Percentiles rank a stretch among this genome's conserved stretches.
Conservation (phyloP, 1,140 invertebrate species). For the Heliconius hermathena region DNA sequence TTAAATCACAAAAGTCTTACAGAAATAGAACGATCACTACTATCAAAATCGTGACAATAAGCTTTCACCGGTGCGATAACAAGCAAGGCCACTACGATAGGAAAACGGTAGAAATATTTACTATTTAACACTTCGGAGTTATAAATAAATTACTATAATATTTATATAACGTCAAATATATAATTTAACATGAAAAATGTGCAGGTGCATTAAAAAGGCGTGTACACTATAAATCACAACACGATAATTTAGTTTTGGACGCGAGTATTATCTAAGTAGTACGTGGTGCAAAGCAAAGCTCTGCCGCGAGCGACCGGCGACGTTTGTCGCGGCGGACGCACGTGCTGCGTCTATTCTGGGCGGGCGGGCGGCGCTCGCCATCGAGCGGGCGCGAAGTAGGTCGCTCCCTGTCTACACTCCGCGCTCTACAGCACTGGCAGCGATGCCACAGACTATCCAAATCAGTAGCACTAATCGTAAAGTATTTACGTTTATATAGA, state of each 20-base stretch:
- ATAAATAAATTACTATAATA: slow-evolving; percentile 50
- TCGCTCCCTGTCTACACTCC: slow-evolving; percentile 51
- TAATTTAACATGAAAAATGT: slow-evolving; percentile 24
- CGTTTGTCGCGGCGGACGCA: slow-evolving; percentile 70
- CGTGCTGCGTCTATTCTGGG: slow-evolving; percentile 80
- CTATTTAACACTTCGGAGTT: slow-evolving; percentile 48
- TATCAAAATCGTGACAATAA: slow-evolving; percentile 55
- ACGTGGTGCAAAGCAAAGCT: slow-evolving; percentile 19
- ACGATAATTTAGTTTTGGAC: slow-evolving; percentile 42
- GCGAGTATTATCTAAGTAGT: slow-evolving; percentile 30
- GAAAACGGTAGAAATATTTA: slow-evolving; percentile 59
- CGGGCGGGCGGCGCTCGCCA: slow-evolving; percentile 65
- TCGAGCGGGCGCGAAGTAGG: slow-evolving; percentile 75
- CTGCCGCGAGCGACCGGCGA: slow-evolving; percentile 41
- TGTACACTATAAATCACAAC: slow-evolving; percentile 50
- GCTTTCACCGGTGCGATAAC: slow-evolving; percentile 64
- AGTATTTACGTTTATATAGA: background rate
- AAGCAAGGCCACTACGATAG: slow-evolving; percentile 71
- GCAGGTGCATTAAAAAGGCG: slow-evolving; percentile 15
- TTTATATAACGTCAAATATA: background rate
- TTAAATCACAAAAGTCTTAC: slow-evolving; percentile 36
- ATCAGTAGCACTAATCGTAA: slow-evolving; percentile 7
- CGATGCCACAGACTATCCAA: slow-evolving; percentile 32
- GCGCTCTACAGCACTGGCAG: slow-evolving; percentile 40
- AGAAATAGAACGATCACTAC: slow-evolving; percentile 48